Conservation (phyloP, 2,113 vertebrate species). For the Delphinapterus leucas region DNA sequence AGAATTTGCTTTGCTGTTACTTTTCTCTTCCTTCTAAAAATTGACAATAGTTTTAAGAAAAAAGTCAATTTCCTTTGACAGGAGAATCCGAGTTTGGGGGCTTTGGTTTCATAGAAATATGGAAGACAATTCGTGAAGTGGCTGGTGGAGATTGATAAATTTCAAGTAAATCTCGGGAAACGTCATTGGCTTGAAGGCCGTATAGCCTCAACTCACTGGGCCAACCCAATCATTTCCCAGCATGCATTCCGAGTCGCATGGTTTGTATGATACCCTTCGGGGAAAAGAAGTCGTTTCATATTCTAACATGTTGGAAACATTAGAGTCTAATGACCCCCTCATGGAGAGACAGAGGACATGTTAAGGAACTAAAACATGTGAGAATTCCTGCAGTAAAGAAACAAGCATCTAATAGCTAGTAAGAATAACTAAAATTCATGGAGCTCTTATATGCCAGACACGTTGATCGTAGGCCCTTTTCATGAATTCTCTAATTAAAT, state of each 20-base stretch:
- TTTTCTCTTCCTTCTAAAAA: neutral
- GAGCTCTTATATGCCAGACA: neutral
- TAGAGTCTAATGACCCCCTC: neutral
- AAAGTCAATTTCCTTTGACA: neutral
- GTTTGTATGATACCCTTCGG: neutral
- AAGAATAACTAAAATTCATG: neutral
- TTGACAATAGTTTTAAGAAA: neutral
- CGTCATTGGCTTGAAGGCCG: neutral
- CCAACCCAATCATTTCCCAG: neutral
- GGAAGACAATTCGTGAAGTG: neutral
- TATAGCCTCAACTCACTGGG: neutral
- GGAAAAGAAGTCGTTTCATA: neutral
- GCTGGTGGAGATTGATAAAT: neutral
- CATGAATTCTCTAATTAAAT: neutral
- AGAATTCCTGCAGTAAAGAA: neutral
- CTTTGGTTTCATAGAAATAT: neutral
- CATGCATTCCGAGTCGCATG: neutral
- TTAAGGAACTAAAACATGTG: neutral
- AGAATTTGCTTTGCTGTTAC: neutral
- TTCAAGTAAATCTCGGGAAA: neutral
- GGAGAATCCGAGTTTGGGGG: neutral
- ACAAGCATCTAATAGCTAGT: neutral
- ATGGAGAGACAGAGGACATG: neutral
- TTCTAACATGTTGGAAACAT: neutral
- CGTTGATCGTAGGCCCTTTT: neutral